A percentile compares a stretch with the other conserved stretches of the same genome.
phyloP scores from a whole-genome alignment of 2,888 invertebrate genomes.

The Crocallis elinguaria region DNA sequence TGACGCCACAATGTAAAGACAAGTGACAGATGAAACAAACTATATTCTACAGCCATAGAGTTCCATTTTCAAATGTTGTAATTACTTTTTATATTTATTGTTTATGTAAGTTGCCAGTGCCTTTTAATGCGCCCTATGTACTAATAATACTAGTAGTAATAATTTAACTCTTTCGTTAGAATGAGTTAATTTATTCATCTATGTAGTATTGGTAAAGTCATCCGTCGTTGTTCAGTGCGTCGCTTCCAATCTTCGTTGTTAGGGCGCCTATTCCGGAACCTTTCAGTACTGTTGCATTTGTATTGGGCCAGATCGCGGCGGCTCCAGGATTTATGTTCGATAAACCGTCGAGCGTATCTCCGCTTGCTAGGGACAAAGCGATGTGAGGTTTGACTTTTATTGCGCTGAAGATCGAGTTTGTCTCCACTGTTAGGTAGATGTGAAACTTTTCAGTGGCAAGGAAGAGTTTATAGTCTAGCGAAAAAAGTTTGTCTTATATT shows the following conservation, averaged over 20 bases:
- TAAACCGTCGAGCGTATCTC: conserved; percentile 11
- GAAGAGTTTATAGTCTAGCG: conserved; percentile 15
- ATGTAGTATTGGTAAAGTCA: too few relatives aligned
- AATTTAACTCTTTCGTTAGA: too few relatives aligned
- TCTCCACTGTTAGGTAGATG: conserved; percentile 1
- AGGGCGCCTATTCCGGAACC: conserved; percentile 13
- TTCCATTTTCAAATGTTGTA: too few relatives aligned
- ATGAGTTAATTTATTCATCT: too few relatives aligned
- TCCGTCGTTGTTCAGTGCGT: background rate
- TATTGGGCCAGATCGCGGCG: conserved; percentile 10
- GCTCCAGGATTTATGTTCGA: conserved; percentile 19
- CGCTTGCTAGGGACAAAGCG: conserved; percentile 12
- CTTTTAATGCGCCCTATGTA: too few relatives aligned
- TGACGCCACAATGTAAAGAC: too few relatives aligned
- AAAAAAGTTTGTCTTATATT: conserved; percentile 1
- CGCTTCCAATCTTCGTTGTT: conserved; percentile 7
- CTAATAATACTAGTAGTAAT: too few relatives aligned
- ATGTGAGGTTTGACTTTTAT: conserved; percentile 19
- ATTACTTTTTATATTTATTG: too few relatives aligned
- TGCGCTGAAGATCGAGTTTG: conserved; percentile 19
- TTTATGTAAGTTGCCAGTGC: too few relatives aligned
- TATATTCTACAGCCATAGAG: too few relatives aligned
- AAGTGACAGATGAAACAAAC: too few relatives aligned
- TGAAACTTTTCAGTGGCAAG: conserved; percentile 11
- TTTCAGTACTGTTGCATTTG: conserved; percentile 7